Evolutionary conservation across 2,113 vertebrate genomes (phyloP).

Genomic region (Alces alces): DNA sequence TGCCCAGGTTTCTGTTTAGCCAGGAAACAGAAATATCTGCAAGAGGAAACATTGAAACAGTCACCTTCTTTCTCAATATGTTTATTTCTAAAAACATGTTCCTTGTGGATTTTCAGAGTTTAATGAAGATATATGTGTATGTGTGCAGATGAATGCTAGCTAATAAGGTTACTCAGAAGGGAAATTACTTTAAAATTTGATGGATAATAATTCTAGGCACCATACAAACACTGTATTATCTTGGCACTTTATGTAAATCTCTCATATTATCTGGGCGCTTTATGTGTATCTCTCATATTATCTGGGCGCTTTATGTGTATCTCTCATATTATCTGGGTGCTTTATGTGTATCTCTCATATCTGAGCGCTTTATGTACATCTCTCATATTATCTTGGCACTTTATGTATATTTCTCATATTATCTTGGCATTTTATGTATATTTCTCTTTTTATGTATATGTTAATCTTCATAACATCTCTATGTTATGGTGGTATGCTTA

Average conservation of each 20-base stretch:
- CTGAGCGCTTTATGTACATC: too few relatives aligned
- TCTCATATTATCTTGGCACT: too few relatives aligned
- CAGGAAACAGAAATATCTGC: slow-evolving; percentile 92
- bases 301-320: too few relatives aligned
- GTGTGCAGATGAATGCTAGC: neutral
- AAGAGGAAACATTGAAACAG: slow-evolving; percentile 37
- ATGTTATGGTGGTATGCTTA: neutral
- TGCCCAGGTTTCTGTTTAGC: slow-evolving; percentile 88
- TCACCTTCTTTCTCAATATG: neutral
- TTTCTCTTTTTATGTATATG: neutral
- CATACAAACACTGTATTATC: neutral
- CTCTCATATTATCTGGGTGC: too few relatives aligned
- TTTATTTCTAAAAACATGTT: neutral
- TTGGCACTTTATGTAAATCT: neutral
- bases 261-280: too few relatives aligned
- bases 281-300: too few relatives aligned
- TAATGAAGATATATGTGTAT: neutral
- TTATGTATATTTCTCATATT: neutral
- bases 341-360: too few relatives aligned
- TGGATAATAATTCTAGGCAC: neutral
- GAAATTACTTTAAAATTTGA: neutral
- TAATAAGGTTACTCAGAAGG: neutral
- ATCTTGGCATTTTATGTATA: neutral
- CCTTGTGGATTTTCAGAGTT: neutral
- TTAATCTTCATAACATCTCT: neutral